phyloP scores from a whole-genome alignment of 2,113 vertebrate species.

The Misgurnus mizolepis region DNA sequence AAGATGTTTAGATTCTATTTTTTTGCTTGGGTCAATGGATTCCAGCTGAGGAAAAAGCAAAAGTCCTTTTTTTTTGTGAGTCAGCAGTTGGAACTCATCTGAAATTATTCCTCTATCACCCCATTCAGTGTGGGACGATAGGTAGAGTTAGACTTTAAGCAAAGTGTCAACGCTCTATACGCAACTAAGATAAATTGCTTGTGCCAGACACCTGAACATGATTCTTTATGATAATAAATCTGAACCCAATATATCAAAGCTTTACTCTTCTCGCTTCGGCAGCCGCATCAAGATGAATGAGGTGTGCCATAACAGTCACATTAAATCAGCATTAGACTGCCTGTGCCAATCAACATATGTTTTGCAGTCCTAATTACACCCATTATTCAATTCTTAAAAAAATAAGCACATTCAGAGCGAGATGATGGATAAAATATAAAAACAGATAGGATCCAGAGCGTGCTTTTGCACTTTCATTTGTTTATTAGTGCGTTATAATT shows the following conservation, averaged over 20 bases:
- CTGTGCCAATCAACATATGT: conserved; percentile 36
- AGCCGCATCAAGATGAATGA: conserved; percentile 34
- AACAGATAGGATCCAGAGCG: conserved; percentile 57
- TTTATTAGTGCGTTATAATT: conserved; percentile 76
- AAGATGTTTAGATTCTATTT: conserved; percentile 5
- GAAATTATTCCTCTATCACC: not conserved
- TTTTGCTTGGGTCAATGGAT: not conserved
- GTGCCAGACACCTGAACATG: conserved; percentile 6
- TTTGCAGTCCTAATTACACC: conserved; percentile 56
- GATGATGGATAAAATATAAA: conserved; percentile 49
- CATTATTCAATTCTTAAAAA: conserved; percentile 62
- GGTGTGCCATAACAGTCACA: conserved; percentile 40
- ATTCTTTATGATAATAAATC: conserved; percentile 28
- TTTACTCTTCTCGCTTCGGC: not conserved
- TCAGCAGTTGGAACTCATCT: not conserved
- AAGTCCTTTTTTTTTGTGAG: not conserved
- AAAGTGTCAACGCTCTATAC: conserved; percentile 3
- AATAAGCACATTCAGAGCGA: conserved; percentile 33
- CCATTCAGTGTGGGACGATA: not conserved
- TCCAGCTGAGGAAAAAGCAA: not conserved
- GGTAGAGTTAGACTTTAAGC: not conserved
- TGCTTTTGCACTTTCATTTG: conserved; percentile 59
- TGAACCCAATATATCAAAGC: conserved; percentile 9
- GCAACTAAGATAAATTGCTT: conserved; percentile 25
- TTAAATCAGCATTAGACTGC: conserved; percentile 55